Evolutionary conservation across 2,113 vertebrate genomes (phyloP), one percentile per base, ranked within the genome.

Genomic region (Electrona antarctica): DNA sequence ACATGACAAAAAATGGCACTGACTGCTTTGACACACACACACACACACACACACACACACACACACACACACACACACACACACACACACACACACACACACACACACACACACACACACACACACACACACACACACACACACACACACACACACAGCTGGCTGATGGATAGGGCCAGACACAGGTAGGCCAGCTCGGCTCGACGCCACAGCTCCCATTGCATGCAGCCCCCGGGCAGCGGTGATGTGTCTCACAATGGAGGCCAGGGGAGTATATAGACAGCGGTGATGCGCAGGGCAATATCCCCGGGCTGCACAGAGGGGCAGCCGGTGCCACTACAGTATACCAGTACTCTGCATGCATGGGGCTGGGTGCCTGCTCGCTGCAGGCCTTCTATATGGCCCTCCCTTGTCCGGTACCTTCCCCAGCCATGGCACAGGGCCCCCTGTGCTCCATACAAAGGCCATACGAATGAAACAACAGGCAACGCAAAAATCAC

Each of bases 81-180:
- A 61, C 21, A 70, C 57, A 70, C 13, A 50, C 46, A 69, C 6
- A 29, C 47, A 50, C 14, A 69, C n/a, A 45, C 29, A 61, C 21
- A 60, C 47, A 52, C 33, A 55, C 7, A 66, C 33, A 74, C 10
- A 28, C 7, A 21, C 48, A 50, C 15, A 55, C 50, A 21, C 49
- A 51, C 57, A 70, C 56, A 51, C 60, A 55, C 21, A 73, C 51
- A 73, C 33, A 71, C 48, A 65, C 33, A 61, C 33, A 64, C 61
- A 65, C 55, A 59, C 67, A 69, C 58, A 47, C 63, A 57, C 14
- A 60, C 64, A 62, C 69, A 73, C 83, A 83, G 79, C 82, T 77
- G 85, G 74, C 71, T 86, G 82, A 76, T 67, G 63, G 81, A 89
- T 88, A 81, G 85, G 78, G 68, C 49, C 77, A 88, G 80, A 83